A percentile compares a stretch with the other conserved stretches of the same genome.
Conservation (phyloP, 2,113 vertebrate genomes). For the Cavia porcellus region DNA sequence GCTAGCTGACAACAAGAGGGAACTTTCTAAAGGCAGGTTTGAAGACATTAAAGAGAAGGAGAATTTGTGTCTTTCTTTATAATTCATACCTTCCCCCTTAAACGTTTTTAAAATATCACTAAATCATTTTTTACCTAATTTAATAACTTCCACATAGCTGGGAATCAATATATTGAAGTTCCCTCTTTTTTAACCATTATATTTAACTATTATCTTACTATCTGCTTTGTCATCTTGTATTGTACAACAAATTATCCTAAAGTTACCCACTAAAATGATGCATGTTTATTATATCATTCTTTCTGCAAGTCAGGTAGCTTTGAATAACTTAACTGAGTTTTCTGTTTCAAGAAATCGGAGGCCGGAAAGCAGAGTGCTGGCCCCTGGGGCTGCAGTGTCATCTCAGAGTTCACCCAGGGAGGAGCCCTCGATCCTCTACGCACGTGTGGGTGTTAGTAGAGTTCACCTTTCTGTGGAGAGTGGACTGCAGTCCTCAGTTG, state of each 20-base stretch:
- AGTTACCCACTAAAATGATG: neutral
- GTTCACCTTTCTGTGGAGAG: neutral
- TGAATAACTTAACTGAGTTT: neutral
- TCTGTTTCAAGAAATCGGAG: neutral
- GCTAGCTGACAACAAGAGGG: neutral
- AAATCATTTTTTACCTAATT: neutral
- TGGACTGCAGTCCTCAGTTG: neutral
- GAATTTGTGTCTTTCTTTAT: neutral
- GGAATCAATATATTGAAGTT: neutral
- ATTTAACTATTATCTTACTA: neutral
- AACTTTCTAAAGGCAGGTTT: neutral
- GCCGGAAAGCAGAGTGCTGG: neutral
- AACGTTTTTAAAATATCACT: neutral
- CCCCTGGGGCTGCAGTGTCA: neutral
- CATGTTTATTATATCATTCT: neutral
- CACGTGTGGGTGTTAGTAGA: too few relatives aligned
- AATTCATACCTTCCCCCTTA: neutral
- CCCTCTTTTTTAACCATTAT: neutral
- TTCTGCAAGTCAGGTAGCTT: neutral
- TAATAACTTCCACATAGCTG: neutral
- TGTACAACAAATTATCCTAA: neutral
- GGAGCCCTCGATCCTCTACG: neutral
- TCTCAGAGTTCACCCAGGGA: neutral
- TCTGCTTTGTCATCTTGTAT: neutral
- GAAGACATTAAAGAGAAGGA: neutral